Conservation (phyloP, 2,113 vertebrate genomes). For the Sciurus niger region DNA sequence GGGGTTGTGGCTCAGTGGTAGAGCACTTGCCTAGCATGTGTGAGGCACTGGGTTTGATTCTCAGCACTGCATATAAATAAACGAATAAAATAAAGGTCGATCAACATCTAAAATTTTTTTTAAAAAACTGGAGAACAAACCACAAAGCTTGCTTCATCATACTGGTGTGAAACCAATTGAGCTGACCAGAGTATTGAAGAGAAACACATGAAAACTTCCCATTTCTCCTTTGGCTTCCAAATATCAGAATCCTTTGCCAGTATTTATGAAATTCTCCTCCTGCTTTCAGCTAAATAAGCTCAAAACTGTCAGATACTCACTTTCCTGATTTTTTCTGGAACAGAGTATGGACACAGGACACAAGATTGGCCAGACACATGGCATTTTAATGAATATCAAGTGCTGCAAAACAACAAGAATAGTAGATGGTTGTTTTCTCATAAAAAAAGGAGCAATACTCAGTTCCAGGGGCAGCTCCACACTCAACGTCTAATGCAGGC, state of each 20-base stretch:
- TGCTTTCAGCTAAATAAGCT: conserved; percentile 58
- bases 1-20: too few species aligned
- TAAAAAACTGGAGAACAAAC: background rate
- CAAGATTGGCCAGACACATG: conserved; percentile 21
- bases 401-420: background rate
- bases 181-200: conserved; percentile 26
- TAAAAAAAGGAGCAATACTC: conserved; percentile 5
- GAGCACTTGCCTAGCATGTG: too few species aligned
- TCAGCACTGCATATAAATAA: too few species aligned
- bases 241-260: conserved; percentile 17
- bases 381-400: background rate
- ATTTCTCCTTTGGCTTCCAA: conserved; percentile 60
- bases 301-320: conserved; percentile 45
- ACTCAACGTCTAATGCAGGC: background rate
- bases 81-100: too few species aligned
- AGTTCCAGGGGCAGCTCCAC: background rate
- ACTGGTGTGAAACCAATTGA: background rate
- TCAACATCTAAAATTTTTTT: too few species aligned
- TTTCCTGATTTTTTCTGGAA: conserved; percentile 43
- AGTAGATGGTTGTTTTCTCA: background rate
- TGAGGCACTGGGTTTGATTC: too few species aligned
- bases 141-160: conserved; percentile 51
- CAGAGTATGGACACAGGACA: background rate
- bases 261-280: conserved; percentile 61
- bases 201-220: conserved; percentile 46